phyloP scores from a whole-genome alignment of 2,113 vertebrate genomes.

The Salvelinus sp. region DNA sequence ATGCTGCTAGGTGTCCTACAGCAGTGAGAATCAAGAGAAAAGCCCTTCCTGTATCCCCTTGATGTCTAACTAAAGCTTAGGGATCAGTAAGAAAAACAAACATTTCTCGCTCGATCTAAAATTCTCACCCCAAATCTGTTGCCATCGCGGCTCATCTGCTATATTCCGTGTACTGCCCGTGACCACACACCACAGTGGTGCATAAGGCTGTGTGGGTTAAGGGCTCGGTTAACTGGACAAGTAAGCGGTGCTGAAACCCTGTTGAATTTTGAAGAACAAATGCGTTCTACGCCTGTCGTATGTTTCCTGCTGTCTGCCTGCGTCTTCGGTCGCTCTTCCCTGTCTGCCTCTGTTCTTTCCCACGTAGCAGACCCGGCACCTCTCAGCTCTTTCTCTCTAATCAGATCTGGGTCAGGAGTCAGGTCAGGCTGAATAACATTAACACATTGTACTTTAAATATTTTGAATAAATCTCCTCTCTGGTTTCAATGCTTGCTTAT shows the following conservation, averaged over 20 bases:
- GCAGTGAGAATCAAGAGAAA: too few species aligned
- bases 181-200: slow-evolving; percentile 12
- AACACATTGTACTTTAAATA: too few species aligned
- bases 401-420: neutral
- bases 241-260: slow-evolving; percentile 68
- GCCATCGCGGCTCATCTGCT: slow-evolving; percentile 66
- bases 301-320: too few species aligned
- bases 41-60: slow-evolving; percentile 47
- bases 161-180: slow-evolving; percentile 68
- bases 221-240: slow-evolving; percentile 75
- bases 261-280: slow-evolving; percentile 76
- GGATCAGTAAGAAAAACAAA: slow-evolving; percentile 73
- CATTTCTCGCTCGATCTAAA: slow-evolving; percentile 66
- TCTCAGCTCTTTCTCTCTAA: slow-evolving; percentile 19
- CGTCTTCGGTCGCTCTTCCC: too few species aligned
- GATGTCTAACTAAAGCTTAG: slow-evolving; percentile 72
- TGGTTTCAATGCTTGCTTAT: too few species aligned
- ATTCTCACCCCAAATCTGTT: slow-evolving; percentile 72
- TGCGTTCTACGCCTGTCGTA: slow-evolving; percentile 34
- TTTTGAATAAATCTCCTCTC: too few species aligned
- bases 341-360: too few species aligned
- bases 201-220: slow-evolving; percentile 75
- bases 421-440: too few species aligned
- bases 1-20: too few species aligned
- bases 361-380: neutral